phyloP scores from a whole-genome alignment of 1,140 invertebrate species.

The Atopsyche davidsoni region DNA sequence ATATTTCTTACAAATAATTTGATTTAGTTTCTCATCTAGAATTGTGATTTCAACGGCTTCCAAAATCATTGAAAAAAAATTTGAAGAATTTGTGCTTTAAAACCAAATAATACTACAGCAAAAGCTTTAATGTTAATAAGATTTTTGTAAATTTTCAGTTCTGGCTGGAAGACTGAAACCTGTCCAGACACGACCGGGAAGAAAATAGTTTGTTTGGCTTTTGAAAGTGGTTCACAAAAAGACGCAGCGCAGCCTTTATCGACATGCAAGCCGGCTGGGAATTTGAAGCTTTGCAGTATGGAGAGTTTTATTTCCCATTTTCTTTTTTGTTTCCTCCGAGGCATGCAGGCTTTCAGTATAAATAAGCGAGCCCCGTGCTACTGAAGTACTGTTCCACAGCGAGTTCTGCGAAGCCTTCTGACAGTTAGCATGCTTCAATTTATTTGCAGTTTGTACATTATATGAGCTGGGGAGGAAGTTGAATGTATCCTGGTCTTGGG shows the following conservation, averaged over 20 bases:
- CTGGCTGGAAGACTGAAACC: not conserved
- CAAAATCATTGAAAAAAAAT: too few relatives aligned
- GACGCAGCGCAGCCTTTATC: conserved; percentile 18
- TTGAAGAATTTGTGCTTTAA: not conserved
- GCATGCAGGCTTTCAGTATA: conserved; percentile 15
- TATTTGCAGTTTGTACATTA: too few relatives aligned
- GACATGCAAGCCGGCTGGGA: conserved; percentile 29
- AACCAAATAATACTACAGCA: conserved; percentile 1
- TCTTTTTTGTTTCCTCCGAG: conserved; percentile 6
- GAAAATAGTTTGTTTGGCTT: conserved; percentile 3
- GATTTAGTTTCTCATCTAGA: too few relatives aligned
- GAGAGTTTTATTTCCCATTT: conserved; percentile 11
- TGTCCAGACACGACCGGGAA: not conserved
- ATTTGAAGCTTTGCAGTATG: conserved; percentile 26
- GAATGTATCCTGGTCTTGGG: too few relatives aligned
- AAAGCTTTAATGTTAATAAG: conserved; percentile 1
- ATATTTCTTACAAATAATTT: too few relatives aligned
- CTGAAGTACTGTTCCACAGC: too few relatives aligned
- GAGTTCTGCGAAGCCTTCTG: too few relatives aligned
- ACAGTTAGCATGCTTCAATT: too few relatives aligned
- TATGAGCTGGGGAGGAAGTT: too few relatives aligned
- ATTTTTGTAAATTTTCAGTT: conserved; percentile 7
- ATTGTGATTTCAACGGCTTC: too few relatives aligned
- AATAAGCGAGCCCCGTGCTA: not conserved
- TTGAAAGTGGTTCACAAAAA: too few relatives aligned